Conservation (phyloP, 1,140 invertebrate species). For the Zaprionus nigranus region DNA sequence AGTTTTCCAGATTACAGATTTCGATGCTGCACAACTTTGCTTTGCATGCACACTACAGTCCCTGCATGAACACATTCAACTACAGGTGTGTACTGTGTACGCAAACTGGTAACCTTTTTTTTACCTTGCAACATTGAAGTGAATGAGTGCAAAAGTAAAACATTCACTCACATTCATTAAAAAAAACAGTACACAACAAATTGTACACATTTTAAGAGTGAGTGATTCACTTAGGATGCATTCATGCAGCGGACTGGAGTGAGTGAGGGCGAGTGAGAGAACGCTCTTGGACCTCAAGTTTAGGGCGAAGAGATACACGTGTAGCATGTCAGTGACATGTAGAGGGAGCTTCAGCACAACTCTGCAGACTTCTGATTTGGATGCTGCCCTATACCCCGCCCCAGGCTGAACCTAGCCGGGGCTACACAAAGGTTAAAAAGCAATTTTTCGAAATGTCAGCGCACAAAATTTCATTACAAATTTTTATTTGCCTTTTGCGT, state of each 20-base stretch:
- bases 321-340: slow-evolving; percentile 73
- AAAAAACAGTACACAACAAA: no score
- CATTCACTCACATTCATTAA: no score
- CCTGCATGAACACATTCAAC: no score
- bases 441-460: slow-evolving; percentile 82
- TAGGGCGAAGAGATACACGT: slow-evolving; percentile 66
- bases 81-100: no score
- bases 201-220: no score
- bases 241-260: not conserved
- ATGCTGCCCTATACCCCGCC: not conserved
- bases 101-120: no score
- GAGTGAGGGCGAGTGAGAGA: not conserved
- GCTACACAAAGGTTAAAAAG: slow-evolving; percentile 77
- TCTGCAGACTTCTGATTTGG: slow-evolving; percentile 1
- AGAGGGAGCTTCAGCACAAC: not conserved
- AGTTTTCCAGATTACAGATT: slow-evolving; percentile 81
- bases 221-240: no score
- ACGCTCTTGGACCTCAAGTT: slow-evolving; percentile 28
- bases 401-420: slow-evolving; percentile 6
- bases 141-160: no score
- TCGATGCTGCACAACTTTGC: slow-evolving; percentile 72
- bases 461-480: slow-evolving; percentile 82
- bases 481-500: slow-evolving; percentile 70
- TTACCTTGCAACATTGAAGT: no score
- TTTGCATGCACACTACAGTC: not conserved